These are phyloP conservation scores for Silurus aristotelis DNA, from an alignment of 2,797 vertebrate species.

Conservation along the genomic window DNA sequence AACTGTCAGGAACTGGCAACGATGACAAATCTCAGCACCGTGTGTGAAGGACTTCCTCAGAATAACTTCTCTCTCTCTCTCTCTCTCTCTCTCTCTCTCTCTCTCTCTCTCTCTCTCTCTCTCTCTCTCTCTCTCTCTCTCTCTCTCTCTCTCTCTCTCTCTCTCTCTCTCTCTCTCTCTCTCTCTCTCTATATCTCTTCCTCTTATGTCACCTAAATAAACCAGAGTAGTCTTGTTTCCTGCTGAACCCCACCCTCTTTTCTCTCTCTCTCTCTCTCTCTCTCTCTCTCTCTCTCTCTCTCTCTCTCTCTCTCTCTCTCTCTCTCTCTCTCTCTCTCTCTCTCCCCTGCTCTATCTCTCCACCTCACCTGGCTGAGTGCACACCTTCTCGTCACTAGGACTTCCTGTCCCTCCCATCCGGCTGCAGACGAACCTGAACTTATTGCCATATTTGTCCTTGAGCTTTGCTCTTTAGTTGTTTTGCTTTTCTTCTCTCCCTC, in stretches of 20 bases:
- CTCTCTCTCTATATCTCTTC: neutral
- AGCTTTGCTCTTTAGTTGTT: slow-evolving; percentile 9
- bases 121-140: slow-evolving; percentile 1
- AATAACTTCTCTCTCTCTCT: slow-evolving; percentile 12
- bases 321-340: neutral
- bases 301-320: neutral
- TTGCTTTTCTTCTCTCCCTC: neutral
- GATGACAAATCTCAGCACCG: slow-evolving; percentile 18
- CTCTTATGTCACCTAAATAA: slow-evolving; percentile 28
- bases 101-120: too few relatives aligned
- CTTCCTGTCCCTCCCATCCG: slow-evolving; percentile 56
- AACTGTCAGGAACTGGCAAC: slow-evolving; percentile 48
- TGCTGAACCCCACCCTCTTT: neutral
- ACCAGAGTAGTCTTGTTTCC: slow-evolving; percentile 11
- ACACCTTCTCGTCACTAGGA: slow-evolving; percentile 60
- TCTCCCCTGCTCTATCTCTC: neutral
- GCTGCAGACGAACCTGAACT: slow-evolving; percentile 35
- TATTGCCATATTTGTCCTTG: slow-evolving; percentile 59
- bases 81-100: neutral
- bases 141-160: neutral
- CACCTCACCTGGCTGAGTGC: slow-evolving; percentile 29
- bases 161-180: neutral
- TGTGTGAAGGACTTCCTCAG: slow-evolving; percentile 17
- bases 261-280: neutral
- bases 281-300: neutral